Percentiles rank a stretch among this genome's conserved stretches.
These are phyloP conservation scores for Heliconius ismenius DNA, from an alignment of 2,888 invertebrate genomes.

Conservation along the genomic window DNA sequence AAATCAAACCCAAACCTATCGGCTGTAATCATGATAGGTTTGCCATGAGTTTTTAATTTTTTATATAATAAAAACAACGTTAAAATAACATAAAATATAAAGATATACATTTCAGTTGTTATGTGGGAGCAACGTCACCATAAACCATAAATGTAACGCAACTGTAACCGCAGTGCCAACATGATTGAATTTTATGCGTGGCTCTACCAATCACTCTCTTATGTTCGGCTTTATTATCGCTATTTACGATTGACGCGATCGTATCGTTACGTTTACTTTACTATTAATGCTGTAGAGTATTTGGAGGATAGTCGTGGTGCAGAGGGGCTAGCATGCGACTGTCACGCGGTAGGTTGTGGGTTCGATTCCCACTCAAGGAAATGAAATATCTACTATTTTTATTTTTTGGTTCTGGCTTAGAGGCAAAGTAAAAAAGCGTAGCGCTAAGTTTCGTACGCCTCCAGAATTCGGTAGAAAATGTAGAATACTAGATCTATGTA, in stretches of 20 bases:
- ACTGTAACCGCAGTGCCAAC: slow-evolving; percentile 63
- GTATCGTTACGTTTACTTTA: slow-evolving; percentile 20
- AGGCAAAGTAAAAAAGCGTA: too few species aligned
- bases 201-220: slow-evolving; percentile 55
- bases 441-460: too few species aligned
- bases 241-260: slow-evolving; percentile 40
- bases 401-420: too few species aligned
- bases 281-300: slow-evolving; percentile 4
- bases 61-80: slow-evolving; percentile 47
- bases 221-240: slow-evolving; percentile 45
- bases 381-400: too few species aligned
- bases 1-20: not conserved
- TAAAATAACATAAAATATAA: slow-evolving; percentile 3
- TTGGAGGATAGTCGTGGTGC: not conserved
- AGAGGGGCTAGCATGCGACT: too few species aligned
- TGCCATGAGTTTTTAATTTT: not conserved
- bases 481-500: too few species aligned
- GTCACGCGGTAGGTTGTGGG: too few species aligned
- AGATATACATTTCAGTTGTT: slow-evolving; percentile 18
- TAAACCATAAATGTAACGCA: slow-evolving; percentile 70
- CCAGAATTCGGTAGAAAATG: too few species aligned
- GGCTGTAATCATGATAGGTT: not conserved
- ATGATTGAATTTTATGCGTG: slow-evolving; percentile 78
- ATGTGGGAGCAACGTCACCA: slow-evolving; percentile 77
- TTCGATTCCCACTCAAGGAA: too few species aligned